These are phyloP conservation scores for Drosophila kanapiae DNA, from an alignment of 1,140 invertebrate species.

Conservation along the genomic window DNA sequence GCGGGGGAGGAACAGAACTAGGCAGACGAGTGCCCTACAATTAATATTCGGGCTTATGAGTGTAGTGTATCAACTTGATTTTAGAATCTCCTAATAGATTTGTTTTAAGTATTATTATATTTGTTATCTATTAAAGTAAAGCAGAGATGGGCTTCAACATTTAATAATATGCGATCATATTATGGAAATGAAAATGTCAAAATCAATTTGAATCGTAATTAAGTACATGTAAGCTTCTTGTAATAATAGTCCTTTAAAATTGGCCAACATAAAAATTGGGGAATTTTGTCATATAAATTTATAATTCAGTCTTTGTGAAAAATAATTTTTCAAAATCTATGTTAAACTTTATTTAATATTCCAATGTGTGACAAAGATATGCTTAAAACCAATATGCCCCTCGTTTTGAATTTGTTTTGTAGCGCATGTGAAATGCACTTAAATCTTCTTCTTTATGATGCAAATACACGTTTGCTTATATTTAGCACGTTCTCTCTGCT, in stretches of 20 bases:
- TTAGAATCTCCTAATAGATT: rapidly evolving
- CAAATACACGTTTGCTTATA: conserved; percentile 44
- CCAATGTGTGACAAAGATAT: neutral
- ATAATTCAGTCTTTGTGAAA: too few species aligned
- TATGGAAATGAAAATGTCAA: rapidly evolving
- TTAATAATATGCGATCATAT: neutral
- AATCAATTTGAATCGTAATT: neutral
- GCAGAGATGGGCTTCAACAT: too few species aligned
- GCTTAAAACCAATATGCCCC: conserved; percentile 12
- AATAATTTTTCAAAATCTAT: neutral
- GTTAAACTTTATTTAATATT: neutral
- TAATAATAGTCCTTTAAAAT: neutral
- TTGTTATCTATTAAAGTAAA: too few species aligned
- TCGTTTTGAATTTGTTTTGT: conserved; percentile 18
- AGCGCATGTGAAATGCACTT: conserved; percentile 45
- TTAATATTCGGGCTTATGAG: neutral
- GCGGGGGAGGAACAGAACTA: neutral
- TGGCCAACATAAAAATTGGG: neutral
- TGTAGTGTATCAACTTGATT: neutral
- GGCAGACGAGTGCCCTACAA: conserved; percentile 20
- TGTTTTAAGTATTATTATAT: neutral
- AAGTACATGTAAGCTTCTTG: neutral
- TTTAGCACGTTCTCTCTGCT: conserved; percentile 18
- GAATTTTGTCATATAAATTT: too few species aligned
- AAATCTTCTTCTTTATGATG: conserved; percentile 37